Evolutionary conservation across 2,888 invertebrate genomes (phyloP), one percentile per base, ranked within the genome.

Genomic region (Petrolisthes cinctipes): DNA sequence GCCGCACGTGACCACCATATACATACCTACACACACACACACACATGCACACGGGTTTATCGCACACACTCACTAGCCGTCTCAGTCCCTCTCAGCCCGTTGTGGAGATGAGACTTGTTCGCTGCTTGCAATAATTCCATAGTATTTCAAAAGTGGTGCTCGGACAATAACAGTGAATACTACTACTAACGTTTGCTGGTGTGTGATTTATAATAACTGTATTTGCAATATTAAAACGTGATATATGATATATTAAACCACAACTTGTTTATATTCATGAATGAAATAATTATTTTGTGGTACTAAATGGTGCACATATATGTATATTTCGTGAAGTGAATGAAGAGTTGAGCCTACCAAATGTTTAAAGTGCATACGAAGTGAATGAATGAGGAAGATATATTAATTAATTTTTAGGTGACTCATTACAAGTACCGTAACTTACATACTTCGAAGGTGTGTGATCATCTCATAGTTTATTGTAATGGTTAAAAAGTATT

Each of bases 1-100:
- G 71, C 87, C 71, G 87, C 87, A 88, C 87, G 87, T 88, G 87
- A 88, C 87, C 80, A 57, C 20, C 66, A 73, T 56, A 68, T 37
- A 80, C 86, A 79, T 78, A 80, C 86, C 83, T 20, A 87, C 79
- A 68, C 83, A 71, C 83, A 83, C 75, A 86, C 82, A 82, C 84
- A 83, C 83, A 81, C 81, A 84, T 20, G 57, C 83, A 76, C 80
- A 80, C 80, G 78, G 71, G 68, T n/a, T 14, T n/a, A 37, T 81
- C 80, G 57, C 17, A 80, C 82, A 7, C n/a, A 14, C 54, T 17
- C 68, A 51, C 78, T 54, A n/a, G 78, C 54, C 7, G 14, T 68
- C 82, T 66, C 51, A 82, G 51, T 51, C 51, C 68, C n/a, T 11
- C 82, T 66, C 51, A 82, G 68, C 66, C 68, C 17, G 82, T 82